These are phyloP conservation scores for Thecophora atra DNA, from an alignment of 2,888 invertebrate species.

Conservation along the genomic window DNA sequence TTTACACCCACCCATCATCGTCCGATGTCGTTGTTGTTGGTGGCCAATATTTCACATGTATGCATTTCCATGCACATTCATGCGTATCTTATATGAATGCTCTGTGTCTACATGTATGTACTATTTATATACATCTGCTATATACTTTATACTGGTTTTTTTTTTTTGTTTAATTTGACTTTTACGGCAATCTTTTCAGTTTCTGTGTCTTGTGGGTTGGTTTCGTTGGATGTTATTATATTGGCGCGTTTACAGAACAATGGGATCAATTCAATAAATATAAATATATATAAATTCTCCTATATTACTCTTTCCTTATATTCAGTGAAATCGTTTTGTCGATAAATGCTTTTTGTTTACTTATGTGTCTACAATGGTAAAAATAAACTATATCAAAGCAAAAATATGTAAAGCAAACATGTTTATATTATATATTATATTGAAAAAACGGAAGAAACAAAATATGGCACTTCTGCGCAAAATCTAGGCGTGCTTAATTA, in stretches of 20 bases:
- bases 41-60: no score
- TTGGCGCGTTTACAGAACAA: neutral
- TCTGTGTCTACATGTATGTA: no score
- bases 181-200: neutral
- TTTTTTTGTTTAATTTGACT: conserved; percentile 25
- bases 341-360: conserved; percentile 5
- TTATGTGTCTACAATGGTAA: no score
- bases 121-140: no score
- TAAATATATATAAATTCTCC: neutral
- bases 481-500: conserved; percentile 19
- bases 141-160: no score
- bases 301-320: neutral
- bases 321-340: neutral
- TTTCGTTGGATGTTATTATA: conserved; percentile 11
- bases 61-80: no score
- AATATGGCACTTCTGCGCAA: conserved; percentile 8
- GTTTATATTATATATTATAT: neutral
- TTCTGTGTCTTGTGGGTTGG: conserved; percentile 22
- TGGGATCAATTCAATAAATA: neutral
- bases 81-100: no score
- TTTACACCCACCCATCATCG: conserved; percentile 26
- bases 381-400: no score
- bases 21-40: neutral
- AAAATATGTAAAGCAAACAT: conserved; percentile 10
- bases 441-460: neutral